A percentile compares a stretch with the other conserved stretches of the same genome.
Evolutionary conservation across 2,113 vertebrate genomes (phyloP).

Genomic region (Pterocles orientalis): DNA sequence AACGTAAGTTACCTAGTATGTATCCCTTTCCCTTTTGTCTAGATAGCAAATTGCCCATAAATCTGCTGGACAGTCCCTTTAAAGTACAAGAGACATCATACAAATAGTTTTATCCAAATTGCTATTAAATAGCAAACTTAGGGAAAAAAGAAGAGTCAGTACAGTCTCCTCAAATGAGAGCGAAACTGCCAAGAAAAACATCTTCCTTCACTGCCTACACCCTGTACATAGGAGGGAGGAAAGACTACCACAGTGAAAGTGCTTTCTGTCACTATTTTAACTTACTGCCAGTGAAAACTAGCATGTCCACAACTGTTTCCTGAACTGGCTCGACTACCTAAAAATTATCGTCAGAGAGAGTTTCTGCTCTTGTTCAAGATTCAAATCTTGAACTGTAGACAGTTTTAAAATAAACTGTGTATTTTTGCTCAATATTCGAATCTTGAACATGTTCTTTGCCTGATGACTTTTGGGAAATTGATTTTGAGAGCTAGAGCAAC

Average conservation of each 20-base stretch:
- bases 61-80: neutral
- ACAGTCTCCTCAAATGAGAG: neutral
- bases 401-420: neutral
- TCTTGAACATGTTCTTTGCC: neutral
- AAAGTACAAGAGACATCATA: neutral
- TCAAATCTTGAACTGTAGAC: neutral
- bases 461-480: neutral
- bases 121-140: neutral
- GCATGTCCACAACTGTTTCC: neutral
- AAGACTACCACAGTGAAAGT: neutral
- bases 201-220: neutral
- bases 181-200: neutral
- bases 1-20: neutral
- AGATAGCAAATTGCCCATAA: neutral
- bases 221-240: neutral
- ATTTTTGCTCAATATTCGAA: neutral
- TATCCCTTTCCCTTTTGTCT: neutral
- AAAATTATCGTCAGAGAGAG: neutral
- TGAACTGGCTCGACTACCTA: neutral
- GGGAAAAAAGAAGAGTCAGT: neutral
- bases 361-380: neutral
- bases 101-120: neutral
- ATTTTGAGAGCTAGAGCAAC: neutral
- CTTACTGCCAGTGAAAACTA: neutral
- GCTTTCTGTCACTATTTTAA: neutral